A percentile compares a stretch with the other conserved stretches of the same genome.
Conservation (phyloP, 1,140 invertebrate species). For the Panagrolaimus sp. region DNA sequence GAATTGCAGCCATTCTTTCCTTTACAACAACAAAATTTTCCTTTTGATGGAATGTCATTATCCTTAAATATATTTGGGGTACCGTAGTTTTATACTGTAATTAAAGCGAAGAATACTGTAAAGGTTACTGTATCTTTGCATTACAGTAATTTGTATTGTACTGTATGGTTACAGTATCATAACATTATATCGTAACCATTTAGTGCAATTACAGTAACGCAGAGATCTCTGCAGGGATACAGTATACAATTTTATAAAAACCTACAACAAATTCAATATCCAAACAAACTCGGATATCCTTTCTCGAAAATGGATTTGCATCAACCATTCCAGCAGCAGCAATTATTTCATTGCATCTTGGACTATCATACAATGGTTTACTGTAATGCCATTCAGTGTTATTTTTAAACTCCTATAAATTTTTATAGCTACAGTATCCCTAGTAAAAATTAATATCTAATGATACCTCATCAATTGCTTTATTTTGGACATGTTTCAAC, state of each 20-base stretch:
- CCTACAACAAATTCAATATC: not conserved
- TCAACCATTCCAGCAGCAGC: not conserved
- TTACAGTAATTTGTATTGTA: too few relatives aligned
- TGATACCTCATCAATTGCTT: constrained; percentile 7
- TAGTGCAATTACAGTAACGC: too few relatives aligned
- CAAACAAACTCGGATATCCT: not conserved
- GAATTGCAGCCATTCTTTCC: not conserved
- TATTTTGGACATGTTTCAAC: constrained; percentile 17
- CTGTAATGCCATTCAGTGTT: not conserved
- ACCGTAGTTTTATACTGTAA: too few relatives aligned
- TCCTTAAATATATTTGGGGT: not conserved
- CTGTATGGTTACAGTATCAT: too few relatives aligned
- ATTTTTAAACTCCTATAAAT: constrained; percentile 13
- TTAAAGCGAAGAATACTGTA: too few relatives aligned
- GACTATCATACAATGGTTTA: not conserved
- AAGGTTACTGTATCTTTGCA: too few relatives aligned
- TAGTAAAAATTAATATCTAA: not conserved
- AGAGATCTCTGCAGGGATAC: too few relatives aligned
- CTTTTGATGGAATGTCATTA: constrained; percentile 2
- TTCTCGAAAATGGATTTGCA: too few relatives aligned
- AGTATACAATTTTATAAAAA: not conserved
- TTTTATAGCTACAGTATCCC: not conserved
- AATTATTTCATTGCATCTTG: not conserved
- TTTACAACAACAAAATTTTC: not conserved
- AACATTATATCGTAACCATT: too few relatives aligned